phyloP scores from a whole-genome alignment of 2,113 vertebrate species.

The Natator depressus region DNA sequence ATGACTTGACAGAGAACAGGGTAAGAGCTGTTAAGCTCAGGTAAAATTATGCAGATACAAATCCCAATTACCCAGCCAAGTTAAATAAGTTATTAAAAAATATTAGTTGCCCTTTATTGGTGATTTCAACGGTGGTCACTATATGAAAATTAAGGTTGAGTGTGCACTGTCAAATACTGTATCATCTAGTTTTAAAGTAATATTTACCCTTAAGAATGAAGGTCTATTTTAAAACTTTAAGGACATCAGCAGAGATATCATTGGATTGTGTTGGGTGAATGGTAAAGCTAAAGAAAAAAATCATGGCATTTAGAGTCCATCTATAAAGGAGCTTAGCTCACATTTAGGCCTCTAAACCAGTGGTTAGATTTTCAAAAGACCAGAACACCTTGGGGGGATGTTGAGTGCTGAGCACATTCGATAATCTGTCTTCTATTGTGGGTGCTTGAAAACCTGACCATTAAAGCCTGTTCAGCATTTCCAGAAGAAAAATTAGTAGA shows the following conservation, averaged over 20 bases:
- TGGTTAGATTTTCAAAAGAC: neutral
- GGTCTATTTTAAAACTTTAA: neutral
- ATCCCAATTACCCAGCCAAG: neutral
- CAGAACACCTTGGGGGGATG: no score
- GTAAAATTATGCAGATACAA: neutral
- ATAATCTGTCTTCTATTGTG: neutral
- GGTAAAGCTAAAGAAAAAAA: neutral
- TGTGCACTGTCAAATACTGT: neutral
- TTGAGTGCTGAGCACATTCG: neutral
- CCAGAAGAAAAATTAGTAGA: neutral
- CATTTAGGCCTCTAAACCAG: neutral
- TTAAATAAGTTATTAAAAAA: neutral
- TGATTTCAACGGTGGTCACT: neutral
- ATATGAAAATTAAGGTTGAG: neutral
- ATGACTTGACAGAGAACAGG: neutral
- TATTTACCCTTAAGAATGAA: neutral
- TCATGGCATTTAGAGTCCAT: neutral
- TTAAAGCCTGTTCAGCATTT: neutral
- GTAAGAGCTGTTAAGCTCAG: neutral
- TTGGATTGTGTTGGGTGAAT: neutral
- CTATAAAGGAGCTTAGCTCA: neutral
- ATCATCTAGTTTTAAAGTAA: neutral
- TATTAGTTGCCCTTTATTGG: neutral
- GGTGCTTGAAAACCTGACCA: neutral
- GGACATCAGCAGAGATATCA: neutral